Evolutionary conservation across 1,140 invertebrate genomes (phyloP).

Genomic region (Popillia japonica): DNA sequence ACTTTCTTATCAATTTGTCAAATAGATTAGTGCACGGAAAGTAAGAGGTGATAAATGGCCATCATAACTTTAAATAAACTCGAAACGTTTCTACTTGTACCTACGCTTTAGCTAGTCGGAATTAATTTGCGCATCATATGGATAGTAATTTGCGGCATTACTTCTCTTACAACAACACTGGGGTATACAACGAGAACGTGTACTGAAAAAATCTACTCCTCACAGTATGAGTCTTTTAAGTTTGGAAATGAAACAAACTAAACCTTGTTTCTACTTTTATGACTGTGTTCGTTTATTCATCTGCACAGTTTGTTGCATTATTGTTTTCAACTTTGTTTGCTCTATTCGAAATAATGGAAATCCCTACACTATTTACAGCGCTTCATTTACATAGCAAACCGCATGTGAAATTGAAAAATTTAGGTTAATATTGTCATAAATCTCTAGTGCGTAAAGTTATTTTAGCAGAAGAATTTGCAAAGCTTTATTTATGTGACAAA

Average conservation of each 20-base stretch:
- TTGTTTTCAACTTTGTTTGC: no score
- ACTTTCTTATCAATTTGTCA: constrained; percentile 21
- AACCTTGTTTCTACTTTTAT: no score
- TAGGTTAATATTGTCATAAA: constrained; percentile 5
- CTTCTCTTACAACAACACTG: not conserved
- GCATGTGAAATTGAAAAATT: not conserved
- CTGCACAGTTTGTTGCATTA: no score
- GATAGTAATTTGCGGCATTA: not conserved
- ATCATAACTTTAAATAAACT: not conserved
- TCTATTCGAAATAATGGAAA: no score
- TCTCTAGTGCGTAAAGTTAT: not conserved
- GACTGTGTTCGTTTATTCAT: no score
- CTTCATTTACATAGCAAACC: not conserved
- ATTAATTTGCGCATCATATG: constrained; percentile 9
- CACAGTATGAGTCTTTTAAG: no score
- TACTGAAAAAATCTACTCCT: no score
- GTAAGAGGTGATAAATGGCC: constrained; percentile 4
- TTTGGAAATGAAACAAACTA: no score
- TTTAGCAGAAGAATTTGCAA: not conserved
- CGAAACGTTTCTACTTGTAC: not conserved
- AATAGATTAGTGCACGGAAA: not conserved
- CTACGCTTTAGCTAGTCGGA: not conserved
- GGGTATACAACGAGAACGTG: no score
- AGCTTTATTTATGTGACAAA: not conserved
- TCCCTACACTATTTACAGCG: not conserved